Evolutionary conservation across 2,888 invertebrate species (phyloP), one percentile per base, ranked within the genome.

Genomic region (Strigamia transsilvanica): DNA sequence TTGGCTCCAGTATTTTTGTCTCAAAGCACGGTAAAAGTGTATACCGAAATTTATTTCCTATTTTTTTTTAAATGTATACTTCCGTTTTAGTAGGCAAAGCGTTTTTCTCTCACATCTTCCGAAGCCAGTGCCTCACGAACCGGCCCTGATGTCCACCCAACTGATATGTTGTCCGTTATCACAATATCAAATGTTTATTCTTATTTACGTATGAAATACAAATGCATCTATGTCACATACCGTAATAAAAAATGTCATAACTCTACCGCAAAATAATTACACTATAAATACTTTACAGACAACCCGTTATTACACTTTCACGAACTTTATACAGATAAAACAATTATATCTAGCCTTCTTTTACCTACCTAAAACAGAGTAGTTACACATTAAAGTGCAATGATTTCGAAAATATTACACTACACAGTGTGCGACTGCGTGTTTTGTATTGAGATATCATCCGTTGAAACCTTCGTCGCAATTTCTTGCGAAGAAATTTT

Each of bases 131-230:
- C 10, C 38, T 38, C 38, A 38, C 9, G 10, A 38, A 7, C 38
- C 38, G 10, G 6, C 38, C 27, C 27, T 27, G 27, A 1, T 27
- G 27, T 27, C 27, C 3, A 2, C 27, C 2, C 27, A 27, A 27
- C 27, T 38, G 38, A 38, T 6, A 38, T 6, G 38, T 38, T 38
- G 27, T 10, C 38, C 38, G 38, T 51, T 51, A 7, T 18, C 51
- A 51, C 51, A 18, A 51, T 15, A 18, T 18, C 15, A 51, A 18
- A 51, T 51, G 10, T 61, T 61, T 23, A 23, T 61, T 18, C 61
- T 61, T 61, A 61, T 61, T 61, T 61, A 61, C 61, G 10, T 18
- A 61, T 23, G n/a, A 61, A 61, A 61, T 61, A 61, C 61, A 61
- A 61, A 23, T 61, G 18, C 12, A 56, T 9, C 46, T 21, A 61